Base-by-base conservation (phyloP, 2,113 vertebrate genomes). In the Menidia beryllina region DNA sequence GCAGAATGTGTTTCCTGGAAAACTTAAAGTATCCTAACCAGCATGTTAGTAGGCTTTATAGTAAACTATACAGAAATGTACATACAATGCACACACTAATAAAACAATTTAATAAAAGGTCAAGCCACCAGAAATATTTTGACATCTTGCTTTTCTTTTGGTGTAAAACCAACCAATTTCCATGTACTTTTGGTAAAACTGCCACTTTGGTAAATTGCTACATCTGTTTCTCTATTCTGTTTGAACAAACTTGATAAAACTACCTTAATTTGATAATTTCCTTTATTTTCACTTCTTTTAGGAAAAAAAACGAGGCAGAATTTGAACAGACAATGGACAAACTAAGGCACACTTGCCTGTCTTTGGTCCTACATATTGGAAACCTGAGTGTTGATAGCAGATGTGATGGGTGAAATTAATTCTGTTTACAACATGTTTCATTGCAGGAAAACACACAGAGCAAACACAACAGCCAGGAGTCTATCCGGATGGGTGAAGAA, bases 11-110 rank as follows among this genome's bases (percentile, higher is more conserved):
- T 68, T 65, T 84, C 21, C 43, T 53, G 59, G 53, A 71, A 67
- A 85, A 67, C 62, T 77, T 50, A 62, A 69, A 68, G 66, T 86
- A 86, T 91, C 88, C 91, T 89, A 86, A 91, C 87, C 56, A 25
- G 51, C 43, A 41, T 63, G 30, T 54, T 58, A 68, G 56, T 54
- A 39, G 55, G 41, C 4, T 55, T 47, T 55, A 41, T 15, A 67
- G 49, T 74, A 57, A 34, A 34, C 48, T 51, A 17, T 57, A 81
- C 30, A 74, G 1, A 17, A 70, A 54, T 11, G 59, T 20, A 51
- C 48, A 48, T 14, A 59, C 24, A 57, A 43, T n/a, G n/a, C n/a
- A n/a, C n/a, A n/a, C n/a, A n/a, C n/a, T n/a, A n/a, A n/a, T n/a
- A n/a, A n/a, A n/a, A n/a, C n/a, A n/a, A n/a, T n/a, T n/a, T n/a